These are phyloP conservation scores for Astreopora myriophthalma DNA, from an alignment of 64 coral and sea anemone species.

Conservation along the genomic window DNA sequence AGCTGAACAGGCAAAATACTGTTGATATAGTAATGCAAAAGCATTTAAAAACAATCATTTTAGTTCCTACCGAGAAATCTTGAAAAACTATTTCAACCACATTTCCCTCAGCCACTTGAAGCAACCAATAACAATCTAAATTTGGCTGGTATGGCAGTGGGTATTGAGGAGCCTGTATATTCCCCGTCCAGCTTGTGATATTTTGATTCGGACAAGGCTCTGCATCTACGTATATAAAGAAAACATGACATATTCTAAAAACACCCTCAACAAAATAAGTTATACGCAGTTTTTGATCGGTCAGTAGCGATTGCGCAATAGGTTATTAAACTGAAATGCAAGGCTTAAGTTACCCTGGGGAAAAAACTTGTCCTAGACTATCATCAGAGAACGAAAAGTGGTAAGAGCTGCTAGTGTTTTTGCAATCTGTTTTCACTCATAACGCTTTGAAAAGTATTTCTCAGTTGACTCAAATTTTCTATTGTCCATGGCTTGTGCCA, in stretches of 20 bases:
- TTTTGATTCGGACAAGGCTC: neutral
- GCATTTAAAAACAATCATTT: neutral
- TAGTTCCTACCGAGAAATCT: constrained; percentile 2
- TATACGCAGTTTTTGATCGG: too few species aligned
- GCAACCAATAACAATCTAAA: constrained; percentile 48
- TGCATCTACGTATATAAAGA: neutral
- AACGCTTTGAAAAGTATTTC: too few species aligned
- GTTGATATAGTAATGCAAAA: neutral
- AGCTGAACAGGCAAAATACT: neutral
- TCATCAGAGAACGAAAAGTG: too few species aligned
- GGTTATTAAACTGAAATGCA: too few species aligned
- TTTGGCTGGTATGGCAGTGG: neutral
- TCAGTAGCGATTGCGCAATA: too few species aligned
- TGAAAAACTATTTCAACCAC: neutral
- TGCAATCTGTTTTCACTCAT: too few species aligned
- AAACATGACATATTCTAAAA: neutral
- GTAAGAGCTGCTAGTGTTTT: too few species aligned
- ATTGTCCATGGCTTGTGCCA: too few species aligned
- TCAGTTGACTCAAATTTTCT: too few species aligned
- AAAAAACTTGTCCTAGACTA: too few species aligned
- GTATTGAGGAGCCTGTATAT: neutral
- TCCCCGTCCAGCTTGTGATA: neutral
- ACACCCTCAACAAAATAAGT: too few species aligned
- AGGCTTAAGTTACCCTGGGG: too few species aligned
- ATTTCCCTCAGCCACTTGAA: constrained; percentile 43